A percentile compares a stretch with the other conserved stretches of the same genome.
phyloP scores from a whole-genome alignment of 2,888 invertebrate genomes.

The Melinaea menophilus region DNA sequence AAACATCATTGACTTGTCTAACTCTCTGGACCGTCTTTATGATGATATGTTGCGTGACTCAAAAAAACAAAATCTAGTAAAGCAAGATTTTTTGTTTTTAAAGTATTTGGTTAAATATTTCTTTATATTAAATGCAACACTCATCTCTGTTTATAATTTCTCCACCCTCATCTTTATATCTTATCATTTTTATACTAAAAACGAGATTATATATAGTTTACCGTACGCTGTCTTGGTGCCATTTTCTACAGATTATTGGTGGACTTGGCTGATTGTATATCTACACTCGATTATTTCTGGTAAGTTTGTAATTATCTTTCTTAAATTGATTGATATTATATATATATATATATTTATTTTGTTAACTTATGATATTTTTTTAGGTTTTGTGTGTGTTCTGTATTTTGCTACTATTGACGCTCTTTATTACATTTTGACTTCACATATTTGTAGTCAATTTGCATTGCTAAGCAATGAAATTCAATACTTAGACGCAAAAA shows the following conservation, averaged over 20 bases:
- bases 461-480: constrained; percentile 49
- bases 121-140: constrained; percentile 50
- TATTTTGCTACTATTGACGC: constrained; percentile 55
- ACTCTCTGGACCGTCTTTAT: constrained; percentile 43
- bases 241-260: constrained; percentile 51
- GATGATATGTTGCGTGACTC: constrained; percentile 39
- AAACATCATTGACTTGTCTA: constrained; percentile 44
- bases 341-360: too few species aligned
- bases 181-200: constrained; percentile 43
- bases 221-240: constrained; percentile 58
- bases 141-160: constrained; percentile 62
- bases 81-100: constrained; percentile 42
- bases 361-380: constrained; percentile 6
- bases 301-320: constrained; percentile 38
- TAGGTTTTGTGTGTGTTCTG: constrained; percentile 58
- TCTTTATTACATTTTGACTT: constrained; percentile 55
- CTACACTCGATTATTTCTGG: constrained; percentile 47
- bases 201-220: constrained; percentile 42
- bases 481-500: constrained; percentile 36
- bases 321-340: background rate
- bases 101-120: constrained; percentile 53
- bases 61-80: constrained; percentile 41
- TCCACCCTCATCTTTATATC: constrained; percentile 48
- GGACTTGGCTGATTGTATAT: constrained; percentile 51
- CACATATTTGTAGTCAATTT: constrained; percentile 58